phyloP scores from a whole-genome alignment of 2,888 invertebrate species.

The Chymomyza caudatula region DNA sequence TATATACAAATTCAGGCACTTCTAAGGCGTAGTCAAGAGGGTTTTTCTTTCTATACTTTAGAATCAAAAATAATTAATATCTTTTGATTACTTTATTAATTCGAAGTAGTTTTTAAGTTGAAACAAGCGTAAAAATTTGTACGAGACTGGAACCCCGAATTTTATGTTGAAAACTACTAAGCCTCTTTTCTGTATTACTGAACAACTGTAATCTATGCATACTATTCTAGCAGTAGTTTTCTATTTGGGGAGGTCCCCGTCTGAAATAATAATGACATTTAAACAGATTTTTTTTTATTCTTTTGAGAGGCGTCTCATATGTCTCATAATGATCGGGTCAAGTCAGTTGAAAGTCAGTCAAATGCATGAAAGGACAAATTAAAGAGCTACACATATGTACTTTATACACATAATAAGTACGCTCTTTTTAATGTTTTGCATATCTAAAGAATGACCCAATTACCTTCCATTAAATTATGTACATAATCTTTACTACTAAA shows the following conservation, averaged over 20 bases:
- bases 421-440: no score
- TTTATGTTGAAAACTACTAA: no score
- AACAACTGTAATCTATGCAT: background rate
- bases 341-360: background rate
- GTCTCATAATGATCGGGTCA: background rate
- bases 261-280: slow-evolving; percentile 21
- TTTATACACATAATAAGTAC: no score
- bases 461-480: background rate
- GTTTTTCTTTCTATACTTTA: background rate
- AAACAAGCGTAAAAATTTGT: no score
- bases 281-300: slow-evolving; percentile 28
- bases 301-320: slow-evolving; percentile 11
- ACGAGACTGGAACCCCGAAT: no score
- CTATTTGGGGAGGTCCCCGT: slow-evolving; percentile 4
- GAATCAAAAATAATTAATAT: background rate
- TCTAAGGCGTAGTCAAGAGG: background rate
- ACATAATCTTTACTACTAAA: background rate
- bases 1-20: background rate
- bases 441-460: background rate
- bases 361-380: no score
- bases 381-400: no score
- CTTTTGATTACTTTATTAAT: no score
- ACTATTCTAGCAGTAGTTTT: slow-evolving; percentile 15
- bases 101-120: no score
- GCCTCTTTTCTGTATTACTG: no score